A percentile compares a stretch with the other conserved stretches of the same genome.
These are phyloP conservation scores for Synergus itoensis DNA, from an alignment of 2,888 invertebrate genomes.

Conservation along the genomic window DNA sequence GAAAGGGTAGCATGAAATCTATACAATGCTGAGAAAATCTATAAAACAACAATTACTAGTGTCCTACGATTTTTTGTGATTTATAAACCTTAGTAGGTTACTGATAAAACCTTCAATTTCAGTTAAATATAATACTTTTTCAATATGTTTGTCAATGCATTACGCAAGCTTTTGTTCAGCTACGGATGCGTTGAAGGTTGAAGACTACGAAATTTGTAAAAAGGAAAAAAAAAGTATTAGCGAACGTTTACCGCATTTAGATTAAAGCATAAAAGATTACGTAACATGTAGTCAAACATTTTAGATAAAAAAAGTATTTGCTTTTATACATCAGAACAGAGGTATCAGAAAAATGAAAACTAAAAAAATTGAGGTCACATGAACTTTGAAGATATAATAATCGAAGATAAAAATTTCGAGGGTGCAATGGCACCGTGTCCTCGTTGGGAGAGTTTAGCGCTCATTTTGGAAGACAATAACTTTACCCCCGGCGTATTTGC, in stretches of 20 bases:
- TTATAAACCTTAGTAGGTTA: no score
- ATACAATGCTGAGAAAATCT: not conserved
- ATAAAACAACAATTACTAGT: no score
- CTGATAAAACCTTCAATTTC: no score
- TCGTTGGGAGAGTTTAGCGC: conserved; percentile 9
- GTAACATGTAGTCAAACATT: no score
- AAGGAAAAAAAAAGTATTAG: not conserved
- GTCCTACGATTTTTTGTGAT: no score
- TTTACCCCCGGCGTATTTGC: conserved; percentile 23
- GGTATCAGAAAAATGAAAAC: not conserved
- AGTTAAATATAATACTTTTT: no score
- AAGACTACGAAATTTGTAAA: not conserved
- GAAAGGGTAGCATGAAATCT: not conserved
- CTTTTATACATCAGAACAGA: not conserved
- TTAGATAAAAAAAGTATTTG: not conserved
- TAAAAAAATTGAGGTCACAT: conserved; percentile 14
- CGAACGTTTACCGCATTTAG: no score
- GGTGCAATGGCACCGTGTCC: conserved; percentile 14
- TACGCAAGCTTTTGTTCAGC: not conserved
- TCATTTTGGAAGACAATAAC: conserved; percentile 40
- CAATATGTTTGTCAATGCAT: not conserved
- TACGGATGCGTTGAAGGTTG: conserved; percentile 7
- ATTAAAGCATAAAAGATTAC: no score
- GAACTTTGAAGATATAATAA: conserved; percentile 4
- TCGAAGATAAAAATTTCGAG: conserved; percentile 19